Base-by-base conservation (phyloP, 2,113 vertebrate genomes). In the Carassius carassius region DNA sequence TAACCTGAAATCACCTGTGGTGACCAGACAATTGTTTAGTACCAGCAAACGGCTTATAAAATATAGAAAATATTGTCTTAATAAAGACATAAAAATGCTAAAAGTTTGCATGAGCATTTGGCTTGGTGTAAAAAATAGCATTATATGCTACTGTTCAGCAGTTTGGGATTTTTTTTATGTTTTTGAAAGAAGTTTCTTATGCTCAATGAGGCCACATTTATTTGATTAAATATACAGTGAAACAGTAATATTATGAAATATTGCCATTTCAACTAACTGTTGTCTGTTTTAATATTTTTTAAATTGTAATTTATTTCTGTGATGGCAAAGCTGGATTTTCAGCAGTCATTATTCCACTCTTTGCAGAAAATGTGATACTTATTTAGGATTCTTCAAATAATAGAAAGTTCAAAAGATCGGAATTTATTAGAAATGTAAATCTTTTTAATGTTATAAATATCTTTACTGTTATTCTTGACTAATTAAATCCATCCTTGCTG, bases 1-100 rank as follows among this genome's bases (percentile, higher is more conserved):
- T 47, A 23, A 73, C 70, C 70, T 73, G 41, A 73, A 73, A 73
- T 47, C 12, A 73, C 41, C 70, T 41, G 17, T 21, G 60, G n/a
- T 63, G n/a, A 25, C 60, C n/a, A 25, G n/a, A 12, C 63, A 67
- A 32, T 67, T 73, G 10, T 47, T 4, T 23, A 73, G 21, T 47
- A 73, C 37, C 11, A 11, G 35, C 21, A 41, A 41, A 37, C 17
- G 14, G 32, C 32, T 37, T 70, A 37, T 19, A 35, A 17, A 37
- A 17, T 10, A 17, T 8, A 8, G 1, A 16, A 32, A 32, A 62
- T 62, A 62, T 23, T 62, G n/a, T 62, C 60, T 62, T 25, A 62
- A 60, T 63, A 5, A 63, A 63, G 5, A 65, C 1, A 1, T 32
- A 32, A 32, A 32, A 32, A 32, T 65, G 25, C 5, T 2, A 0